Base-by-base conservation (phyloP, 2,888 invertebrate species). In the Trichogramma evanescens region DNA sequence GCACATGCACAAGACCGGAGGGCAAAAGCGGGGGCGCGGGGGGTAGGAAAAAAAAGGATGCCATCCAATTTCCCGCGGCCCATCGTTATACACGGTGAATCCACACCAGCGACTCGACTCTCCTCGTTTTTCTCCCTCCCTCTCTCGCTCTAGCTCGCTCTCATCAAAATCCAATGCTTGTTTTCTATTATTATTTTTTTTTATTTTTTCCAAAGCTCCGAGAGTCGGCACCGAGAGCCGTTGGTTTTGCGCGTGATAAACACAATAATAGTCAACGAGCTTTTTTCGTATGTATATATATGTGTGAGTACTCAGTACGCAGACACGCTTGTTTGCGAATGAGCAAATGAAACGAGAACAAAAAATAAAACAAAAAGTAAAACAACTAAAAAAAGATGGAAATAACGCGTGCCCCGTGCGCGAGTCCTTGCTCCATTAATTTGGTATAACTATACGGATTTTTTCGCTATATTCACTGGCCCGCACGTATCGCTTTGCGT, bases 361-460 rank as follows among this genome's bases (percentile, higher is more conserved):
- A 26, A 26, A 26, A 26, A 26, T 2, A 26, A 26, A 26, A 26
- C 3, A 26, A 26, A 26, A 26, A 26, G 26, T 1, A 26, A 26
- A 26, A 26, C 26, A 26, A 26, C 26, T 26, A 44, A 38, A 51
- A 45, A 50, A 44, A 53, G 44, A 4, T 10, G 38, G 7, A 44
- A 2, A 55, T 39, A 43, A 4, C 44, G 50, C 8, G 46, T 45
- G 10, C 39, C 46, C 45, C n/a, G 44, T 26, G 26, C 26, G 26
- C 26, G 26, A 26, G 26, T 26, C 26, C 3, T 46, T 50, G 57
- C 44, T 53, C 56, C 61, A 57, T 61, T 61, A 61, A 61, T 61
- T 61, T 57, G 57, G 50, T 53, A 61, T 54, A 61, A 57, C 50
- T 39, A 49, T 50, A 56, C 54, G 38, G 42, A 54, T 50, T 61